Evolutionary conservation across 2,797 vertebrate species (phyloP), one percentile per base, ranked within the genome.

Genomic region (Oreochromis mossambicus): DNA sequence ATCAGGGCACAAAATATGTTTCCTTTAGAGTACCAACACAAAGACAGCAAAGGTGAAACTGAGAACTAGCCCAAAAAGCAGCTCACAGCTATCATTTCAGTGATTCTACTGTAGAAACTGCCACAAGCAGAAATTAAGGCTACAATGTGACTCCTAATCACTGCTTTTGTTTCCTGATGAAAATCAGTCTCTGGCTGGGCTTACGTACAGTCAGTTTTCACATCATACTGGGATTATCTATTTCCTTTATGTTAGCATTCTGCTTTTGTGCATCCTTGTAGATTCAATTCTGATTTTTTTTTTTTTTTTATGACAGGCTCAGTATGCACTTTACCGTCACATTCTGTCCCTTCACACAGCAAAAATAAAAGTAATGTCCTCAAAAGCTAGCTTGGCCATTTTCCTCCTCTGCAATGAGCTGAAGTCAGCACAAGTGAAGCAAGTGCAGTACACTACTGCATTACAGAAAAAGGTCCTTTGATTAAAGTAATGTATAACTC

Each of bases 371-470:
- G 14, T 5, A 48, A 48, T 48, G 21, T 1, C 41, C 24, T 11
- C 41, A 46, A 70, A 70, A 17, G 14, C 38, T 48, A 24, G 66
- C 36, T 41, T 41, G 19, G 10, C 19, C 41, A 70, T 70, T 70
- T 43, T 70, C 21, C 5, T 43, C 34, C 61, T 66, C 34, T 66
- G 61, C 11, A 41, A 63, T 13, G 61, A 41, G 12, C 11, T 68
- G n/a, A 66, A 24, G 36, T 41, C 38, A 70, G 21, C 8, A 5
- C 8, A 68, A 68, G 8, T 46, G 41, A 3, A 70, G 41, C 0
- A 0, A 70, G 0, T 43, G 41, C 3, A 15, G 41, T 9, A 43
- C 38, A 68, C 38, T 4, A 15, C 21, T 26, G 63, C n/a, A 68
- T 68, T 68, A 15, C 36, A 15, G 36, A 10, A 68, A 43, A 1